Percentiles rank a stretch among this genome's conserved stretches.
These are phyloP conservation scores for Pachyramphus minor DNA, from an alignment of 2,113 vertebrate species.

Conservation along the genomic window DNA sequence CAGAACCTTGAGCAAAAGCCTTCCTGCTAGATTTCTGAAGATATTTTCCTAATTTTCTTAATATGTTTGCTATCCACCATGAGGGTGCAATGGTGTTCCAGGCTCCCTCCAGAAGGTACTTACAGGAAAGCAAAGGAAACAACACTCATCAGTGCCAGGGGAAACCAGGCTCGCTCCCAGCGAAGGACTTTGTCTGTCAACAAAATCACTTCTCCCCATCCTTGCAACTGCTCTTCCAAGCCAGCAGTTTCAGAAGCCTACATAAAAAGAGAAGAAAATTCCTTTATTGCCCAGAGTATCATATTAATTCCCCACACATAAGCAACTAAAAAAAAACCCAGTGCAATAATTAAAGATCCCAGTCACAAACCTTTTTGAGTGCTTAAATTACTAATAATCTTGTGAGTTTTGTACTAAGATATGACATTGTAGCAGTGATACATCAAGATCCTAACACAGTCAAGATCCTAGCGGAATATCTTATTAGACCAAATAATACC, in stretches of 20 bases:
- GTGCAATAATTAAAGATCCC: not conserved
- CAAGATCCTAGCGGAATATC: not conserved
- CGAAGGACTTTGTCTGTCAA: slow-evolving; percentile 87
- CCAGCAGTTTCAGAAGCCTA: slow-evolving; percentile 91
- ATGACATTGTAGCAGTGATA: not conserved
- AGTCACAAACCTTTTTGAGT: not conserved
- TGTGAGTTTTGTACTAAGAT: not conserved
- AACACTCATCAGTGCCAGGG: slow-evolving; percentile 79
- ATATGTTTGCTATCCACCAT: not conserved
- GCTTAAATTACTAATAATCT: not conserved
- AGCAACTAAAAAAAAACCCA: not conserved
- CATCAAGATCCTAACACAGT: not conserved
- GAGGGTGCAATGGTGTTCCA: not conserved
- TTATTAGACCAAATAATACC: not conserved
- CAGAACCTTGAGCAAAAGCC: not conserved
- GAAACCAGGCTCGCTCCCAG: slow-evolving; percentile 96
- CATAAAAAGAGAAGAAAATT: not conserved
- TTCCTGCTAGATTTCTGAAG: not conserved
- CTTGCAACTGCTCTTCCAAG: slow-evolving; percentile 94
- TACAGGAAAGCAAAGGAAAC: slow-evolving; percentile 90
- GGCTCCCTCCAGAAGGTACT: slow-evolving; percentile 66
- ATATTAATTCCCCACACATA: not conserved
- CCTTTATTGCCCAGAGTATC: not conserved
- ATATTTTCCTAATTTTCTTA: not conserved
- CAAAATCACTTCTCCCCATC: slow-evolving; percentile 97